Evolutionary conservation across 2,797 vertebrate species (phyloP).

Genomic region (Coregonus ussuriensis): DNA sequence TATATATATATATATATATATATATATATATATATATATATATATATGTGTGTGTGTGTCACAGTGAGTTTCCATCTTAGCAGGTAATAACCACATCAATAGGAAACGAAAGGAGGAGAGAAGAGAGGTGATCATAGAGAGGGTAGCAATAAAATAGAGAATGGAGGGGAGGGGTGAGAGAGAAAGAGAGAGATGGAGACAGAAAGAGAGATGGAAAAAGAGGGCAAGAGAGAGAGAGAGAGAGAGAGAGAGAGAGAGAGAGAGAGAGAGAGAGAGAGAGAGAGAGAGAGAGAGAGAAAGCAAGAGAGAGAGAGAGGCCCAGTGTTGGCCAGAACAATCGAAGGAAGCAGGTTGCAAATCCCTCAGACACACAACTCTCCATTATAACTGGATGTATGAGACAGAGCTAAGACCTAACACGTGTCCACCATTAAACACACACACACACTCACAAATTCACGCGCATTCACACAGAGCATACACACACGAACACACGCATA

Average conservation of each 20-base stretch:
- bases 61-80: slow-evolving; percentile 32
- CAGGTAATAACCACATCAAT: neutral
- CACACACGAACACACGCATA: neutral
- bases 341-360: slow-evolving; percentile 31
- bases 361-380: slow-evolving; percentile 31
- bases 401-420: slow-evolving; percentile 34
- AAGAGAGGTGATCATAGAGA: slow-evolving; percentile 34
- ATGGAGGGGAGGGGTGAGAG: slow-evolving; percentile 27
- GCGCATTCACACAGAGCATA: neutral
- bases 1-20: too few relatives aligned
- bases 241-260: neutral
- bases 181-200: neutral
- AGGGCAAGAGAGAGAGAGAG: neutral
- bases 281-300: neutral
- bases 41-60: slow-evolving; percentile 7
- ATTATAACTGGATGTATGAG: slow-evolving; percentile 40
- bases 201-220: neutral
- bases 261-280: neutral
- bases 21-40: too few relatives aligned
- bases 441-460: neutral
- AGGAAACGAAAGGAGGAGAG: neutral
- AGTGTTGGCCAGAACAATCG: slow-evolving; percentile 1
- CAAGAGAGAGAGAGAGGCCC: neutral
- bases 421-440: slow-evolving; percentile 31
- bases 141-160: neutral